Evolutionary conservation across 2,888 invertebrate genomes (phyloP).

Genomic region (Drosophila dives): DNA sequence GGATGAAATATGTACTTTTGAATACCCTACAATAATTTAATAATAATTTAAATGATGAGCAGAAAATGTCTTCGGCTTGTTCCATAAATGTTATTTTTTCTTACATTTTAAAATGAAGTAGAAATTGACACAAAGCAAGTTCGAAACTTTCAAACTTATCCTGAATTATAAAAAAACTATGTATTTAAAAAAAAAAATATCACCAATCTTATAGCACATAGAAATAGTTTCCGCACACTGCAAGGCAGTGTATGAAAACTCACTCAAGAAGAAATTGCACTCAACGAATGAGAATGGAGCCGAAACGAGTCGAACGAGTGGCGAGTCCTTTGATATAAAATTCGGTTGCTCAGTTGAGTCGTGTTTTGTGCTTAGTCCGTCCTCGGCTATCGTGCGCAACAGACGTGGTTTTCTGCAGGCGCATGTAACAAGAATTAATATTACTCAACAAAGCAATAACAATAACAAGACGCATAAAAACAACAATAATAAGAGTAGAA

Average conservation of each 20-base stretch:
- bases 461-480: conserved; percentile 35
- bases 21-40: conserved; percentile 11
- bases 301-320: conserved; percentile 16
- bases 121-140: neutral
- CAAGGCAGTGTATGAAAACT: conserved; percentile 24
- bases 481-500: conserved; percentile 33
- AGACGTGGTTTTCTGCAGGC: conserved; percentile 66
- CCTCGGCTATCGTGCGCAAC: conserved; percentile 80
- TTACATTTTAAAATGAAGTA: neutral
- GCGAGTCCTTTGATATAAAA: conserved; percentile 45
- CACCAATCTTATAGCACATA: neutral
- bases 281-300: conserved; percentile 33
- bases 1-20: neutral
- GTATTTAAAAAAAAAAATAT: neutral
- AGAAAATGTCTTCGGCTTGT: neutral
- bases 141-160: too few relatives aligned
- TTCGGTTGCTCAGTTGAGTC: conserved; percentile 23
- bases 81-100: too few relatives aligned
- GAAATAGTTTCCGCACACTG: neutral
- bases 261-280: conserved; percentile 35
- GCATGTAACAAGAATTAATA: conserved; percentile 26
- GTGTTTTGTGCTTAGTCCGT: conserved; percentile 74
- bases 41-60: neutral
- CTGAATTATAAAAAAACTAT: neutral
- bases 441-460: conserved; percentile 33